Evolutionary conservation across 1,140 invertebrate species (phyloP).

Genomic region (Drosophila sp.): DNA sequence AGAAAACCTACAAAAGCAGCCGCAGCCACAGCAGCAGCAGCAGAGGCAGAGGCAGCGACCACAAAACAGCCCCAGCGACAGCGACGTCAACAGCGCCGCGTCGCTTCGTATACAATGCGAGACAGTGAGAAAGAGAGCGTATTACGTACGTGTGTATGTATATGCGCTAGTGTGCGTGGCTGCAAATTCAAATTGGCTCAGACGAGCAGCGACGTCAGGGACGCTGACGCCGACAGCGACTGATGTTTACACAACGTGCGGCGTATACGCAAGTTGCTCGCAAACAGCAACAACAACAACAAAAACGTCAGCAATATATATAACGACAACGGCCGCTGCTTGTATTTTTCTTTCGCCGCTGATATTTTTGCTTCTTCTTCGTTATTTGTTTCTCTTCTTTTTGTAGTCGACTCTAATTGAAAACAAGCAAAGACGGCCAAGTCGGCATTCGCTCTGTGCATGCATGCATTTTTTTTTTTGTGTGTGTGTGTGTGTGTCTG

Average conservation of each 20-base stretch:
- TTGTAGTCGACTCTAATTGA: slow-evolving; percentile 72
- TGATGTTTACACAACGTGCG: slow-evolving; percentile 79
- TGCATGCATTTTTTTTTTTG: too few relatives aligned
- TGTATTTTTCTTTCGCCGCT: slow-evolving; percentile 57
- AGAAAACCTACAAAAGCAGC: slow-evolving; percentile 62
- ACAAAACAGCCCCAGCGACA: slow-evolving; percentile 44
- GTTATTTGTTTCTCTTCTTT: slow-evolving; percentile 27
- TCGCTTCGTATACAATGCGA: slow-evolving; percentile 42
- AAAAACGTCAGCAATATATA: slow-evolving; percentile 50
- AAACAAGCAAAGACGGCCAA: slow-evolving; percentile 72
- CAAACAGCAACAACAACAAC: slow-evolving; percentile 44
- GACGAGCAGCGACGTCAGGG: slow-evolving; percentile 30
- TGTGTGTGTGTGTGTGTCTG: slow-evolving; percentile 44
- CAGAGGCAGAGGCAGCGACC: slow-evolving; percentile 63
- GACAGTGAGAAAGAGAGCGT: background rate
- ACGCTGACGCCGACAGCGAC: slow-evolving; percentile 34
- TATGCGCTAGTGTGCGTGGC: slow-evolving; percentile 20
- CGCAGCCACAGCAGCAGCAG: slow-evolving; percentile 28
- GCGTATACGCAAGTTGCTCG: slow-evolving; percentile 69
- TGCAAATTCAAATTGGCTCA: slow-evolving; percentile 62
- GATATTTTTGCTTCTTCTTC: slow-evolving; percentile 32
- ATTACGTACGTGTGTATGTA: slow-evolving; percentile 2
- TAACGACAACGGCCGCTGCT: slow-evolving; percentile 47
- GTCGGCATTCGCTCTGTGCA: slow-evolving; percentile 24
- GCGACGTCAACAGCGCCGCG: slow-evolving; percentile 4